phyloP scores from a whole-genome alignment of 1,140 invertebrate genomes.

The Drosophila eugracilis region DNA sequence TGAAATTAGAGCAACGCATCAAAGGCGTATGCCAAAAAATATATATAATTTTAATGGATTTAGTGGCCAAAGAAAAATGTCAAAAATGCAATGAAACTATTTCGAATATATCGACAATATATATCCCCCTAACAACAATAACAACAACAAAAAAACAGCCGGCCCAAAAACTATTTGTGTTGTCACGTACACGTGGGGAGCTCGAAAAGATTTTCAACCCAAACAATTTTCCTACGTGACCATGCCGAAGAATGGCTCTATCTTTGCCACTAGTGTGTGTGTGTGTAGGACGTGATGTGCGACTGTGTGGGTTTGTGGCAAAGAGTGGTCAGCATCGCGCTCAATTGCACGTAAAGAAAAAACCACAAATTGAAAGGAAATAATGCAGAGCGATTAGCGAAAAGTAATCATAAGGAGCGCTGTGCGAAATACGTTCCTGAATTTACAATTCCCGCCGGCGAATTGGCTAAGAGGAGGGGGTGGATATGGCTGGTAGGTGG shows the following conservation, averaged over 20 bases:
- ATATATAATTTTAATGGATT: conserved; percentile 80
- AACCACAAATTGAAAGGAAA: conserved; percentile 80
- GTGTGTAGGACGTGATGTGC: conserved; percentile 16
- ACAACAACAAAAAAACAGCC: conserved; percentile 8
- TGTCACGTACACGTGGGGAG: conserved; percentile 69
- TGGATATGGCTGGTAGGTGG: not conserved
- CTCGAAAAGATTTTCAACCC: conserved; percentile 69
- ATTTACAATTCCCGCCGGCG: conserved; percentile 51
- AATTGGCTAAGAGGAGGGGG: not conserved
- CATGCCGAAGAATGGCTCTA: conserved; percentile 42
- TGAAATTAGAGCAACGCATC: conserved; percentile 76
- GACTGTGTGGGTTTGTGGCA: conserved; percentile 6
- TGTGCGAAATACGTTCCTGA: conserved; percentile 53
- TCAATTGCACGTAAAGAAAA: conserved; percentile 73
- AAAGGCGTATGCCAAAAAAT: conserved; percentile 73
- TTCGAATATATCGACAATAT: conserved; percentile 31
- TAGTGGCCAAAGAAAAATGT: conserved; percentile 76
- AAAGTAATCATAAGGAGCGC: conserved; percentile 78
- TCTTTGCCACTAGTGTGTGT: conserved; percentile 9
- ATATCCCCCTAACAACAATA: too few relatives aligned
- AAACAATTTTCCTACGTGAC: conserved; percentile 75
- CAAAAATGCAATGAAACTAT: conserved; percentile 68
- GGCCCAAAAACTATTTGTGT: conserved; percentile 69
- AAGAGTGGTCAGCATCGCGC: conserved; percentile 53
- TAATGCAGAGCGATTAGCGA: conserved; percentile 79